phyloP scores from a whole-genome alignment of 1,140 invertebrate species.

The Hyposmocoma kahamanoa region DNA sequence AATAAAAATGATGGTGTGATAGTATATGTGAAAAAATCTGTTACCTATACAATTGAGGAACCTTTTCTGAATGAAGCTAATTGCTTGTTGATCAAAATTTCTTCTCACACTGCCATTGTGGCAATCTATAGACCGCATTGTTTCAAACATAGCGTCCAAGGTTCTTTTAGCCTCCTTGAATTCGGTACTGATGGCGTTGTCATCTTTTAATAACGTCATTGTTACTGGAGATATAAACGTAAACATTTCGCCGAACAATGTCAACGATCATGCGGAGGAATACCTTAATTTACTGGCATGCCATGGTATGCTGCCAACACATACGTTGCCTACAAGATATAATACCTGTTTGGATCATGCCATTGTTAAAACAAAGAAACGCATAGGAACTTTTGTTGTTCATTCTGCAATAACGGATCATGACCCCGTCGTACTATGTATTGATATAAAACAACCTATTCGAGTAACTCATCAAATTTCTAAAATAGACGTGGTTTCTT shows the following conservation, averaged over 20 bases:
- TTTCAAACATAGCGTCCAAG: neutral
- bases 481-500: too few relatives aligned
- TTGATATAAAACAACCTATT: too few relatives aligned
- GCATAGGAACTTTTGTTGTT: too few relatives aligned
- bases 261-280: neutral
- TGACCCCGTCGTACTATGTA: too few relatives aligned
- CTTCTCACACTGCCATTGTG: slow-evolving; percentile 1
- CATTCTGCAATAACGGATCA: too few relatives aligned
- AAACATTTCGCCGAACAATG: neutral
- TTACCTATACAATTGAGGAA: neutral
- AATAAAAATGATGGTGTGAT: slow-evolving; percentile 10
- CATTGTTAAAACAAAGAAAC: too few relatives aligned
- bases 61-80: neutral
- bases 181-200: neutral
- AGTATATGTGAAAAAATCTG: neutral
- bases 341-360: too few relatives aligned
- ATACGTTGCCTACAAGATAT: too few relatives aligned
- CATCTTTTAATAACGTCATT: neutral
- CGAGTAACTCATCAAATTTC: too few relatives aligned
- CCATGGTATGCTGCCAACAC: too few relatives aligned
- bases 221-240: slow-evolving; percentile 5
- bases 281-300: slow-evolving; percentile 4
- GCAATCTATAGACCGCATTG: slow-evolving; percentile 7
- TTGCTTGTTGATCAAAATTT: slow-evolving; percentile 6
- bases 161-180: neutral